Evolutionary conservation across 2,113 vertebrate genomes (phyloP), one percentile per base, ranked within the genome.

Genomic region (Talpa occidentalis): DNA sequence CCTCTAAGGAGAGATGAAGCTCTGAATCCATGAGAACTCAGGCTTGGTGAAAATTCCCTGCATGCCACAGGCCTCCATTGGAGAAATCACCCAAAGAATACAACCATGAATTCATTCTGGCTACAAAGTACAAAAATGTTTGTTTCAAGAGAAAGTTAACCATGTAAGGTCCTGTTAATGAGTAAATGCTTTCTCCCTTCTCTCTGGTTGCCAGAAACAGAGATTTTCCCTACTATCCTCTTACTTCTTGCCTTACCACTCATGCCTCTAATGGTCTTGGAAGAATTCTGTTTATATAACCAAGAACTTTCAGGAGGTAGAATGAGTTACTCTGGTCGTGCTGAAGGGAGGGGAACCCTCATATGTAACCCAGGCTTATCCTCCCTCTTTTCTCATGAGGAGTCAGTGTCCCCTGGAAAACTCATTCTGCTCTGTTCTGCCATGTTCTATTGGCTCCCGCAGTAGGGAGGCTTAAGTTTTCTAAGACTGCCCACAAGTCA

Each of bases 61-160:
- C 26, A 14, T 52, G 26, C 56, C 44, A 37, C 21, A 76, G 59
- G 59, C n/a, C 56, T 94, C 42, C 49, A 19, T 7, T 74, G 59
- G 49, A 59, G 77, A 90, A 49, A 44, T 35, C 30, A 79, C 62
- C 28, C 42, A 69, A n/a, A 72, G 56, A 87, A 40, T 24, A 49
- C 14, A 42, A 28, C 2, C 35, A n/a, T 30, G 64, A 87, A 90
- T 66, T 93, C 67, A 59, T 81, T 81, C 64, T 78, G 64, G 32
- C 44, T 24, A 24, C 32, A 30, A 73, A 47, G 81, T 69, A 28
- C 44, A 32, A 5, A 12, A 49, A 69, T 77, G 30, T 54, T 78
- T 94, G 28, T 59, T 69, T 52, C 59, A 92, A 81, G 88, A 66
- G 70, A 60, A 49, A 74, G 26, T 64, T 77, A 86, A 84, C 52